Evolutionary conservation across 2,888 invertebrate genomes (phyloP).

Genomic region (Nemoura dubitans): DNA sequence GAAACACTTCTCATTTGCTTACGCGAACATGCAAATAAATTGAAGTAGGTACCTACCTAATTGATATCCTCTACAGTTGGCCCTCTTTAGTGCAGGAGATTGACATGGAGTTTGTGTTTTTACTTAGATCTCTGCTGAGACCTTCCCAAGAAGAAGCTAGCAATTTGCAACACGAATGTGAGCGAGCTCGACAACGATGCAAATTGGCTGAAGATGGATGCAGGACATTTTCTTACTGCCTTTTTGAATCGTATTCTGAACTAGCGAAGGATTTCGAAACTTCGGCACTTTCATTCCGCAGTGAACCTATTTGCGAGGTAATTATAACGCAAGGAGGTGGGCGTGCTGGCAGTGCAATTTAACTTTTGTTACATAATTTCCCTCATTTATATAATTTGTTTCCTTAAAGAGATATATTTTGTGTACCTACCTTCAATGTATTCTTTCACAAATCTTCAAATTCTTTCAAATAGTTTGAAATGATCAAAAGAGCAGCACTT

Average conservation of each 20-base stretch:
- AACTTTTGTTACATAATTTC: too few species aligned
- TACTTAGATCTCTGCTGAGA: background rate
- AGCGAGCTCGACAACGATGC: background rate
- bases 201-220: background rate
- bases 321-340: too few species aligned
- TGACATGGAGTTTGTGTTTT: background rate
- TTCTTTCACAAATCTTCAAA: too few species aligned
- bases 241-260: background rate
- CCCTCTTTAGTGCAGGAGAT: too few species aligned
- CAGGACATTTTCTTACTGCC: background rate
- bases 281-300: background rate
- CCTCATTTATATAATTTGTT: too few species aligned
- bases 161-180: background rate
- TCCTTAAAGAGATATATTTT: too few species aligned
- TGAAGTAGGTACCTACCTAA: constrained; percentile 1
- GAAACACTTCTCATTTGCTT: background rate
- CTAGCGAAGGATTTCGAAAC: background rate
- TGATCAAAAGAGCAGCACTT: too few species aligned
- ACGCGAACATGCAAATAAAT: background rate
- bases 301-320: background rate
- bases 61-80: too few species aligned
- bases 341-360: too few species aligned
- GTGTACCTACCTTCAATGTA: too few species aligned
- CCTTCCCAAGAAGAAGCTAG: background rate
- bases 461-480: too few species aligned